Evolutionary conservation across 2,113 vertebrate species (phyloP).

Genomic region (Sceloporus tristichus): DNA sequence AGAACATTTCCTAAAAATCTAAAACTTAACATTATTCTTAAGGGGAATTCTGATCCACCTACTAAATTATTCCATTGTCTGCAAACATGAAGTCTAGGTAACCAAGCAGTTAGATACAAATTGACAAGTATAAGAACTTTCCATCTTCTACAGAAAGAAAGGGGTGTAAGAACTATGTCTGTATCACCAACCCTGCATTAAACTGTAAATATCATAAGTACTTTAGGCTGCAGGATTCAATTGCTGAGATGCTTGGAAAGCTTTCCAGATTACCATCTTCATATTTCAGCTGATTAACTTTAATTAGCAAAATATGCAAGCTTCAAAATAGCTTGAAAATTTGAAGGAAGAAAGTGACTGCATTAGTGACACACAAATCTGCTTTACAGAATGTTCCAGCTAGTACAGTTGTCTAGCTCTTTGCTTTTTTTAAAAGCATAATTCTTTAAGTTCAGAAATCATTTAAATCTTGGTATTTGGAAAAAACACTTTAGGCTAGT

Average conservation of each 20-base stretch:
- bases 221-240: neutral
- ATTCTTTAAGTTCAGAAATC: neutral
- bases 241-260: neutral
- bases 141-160: no score
- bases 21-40: no score
- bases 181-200: no score
- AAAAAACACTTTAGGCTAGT: constrained; percentile 23
- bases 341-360: neutral
- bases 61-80: no score
- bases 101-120: no score
- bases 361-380: neutral
- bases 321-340: neutral
- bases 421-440: neutral
- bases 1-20: no score
- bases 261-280: neutral
- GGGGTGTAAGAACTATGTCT: no score
- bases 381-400: neutral
- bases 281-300: neutral
- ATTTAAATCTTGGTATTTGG: constrained; percentile 3
- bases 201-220: neutral
- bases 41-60: no score
- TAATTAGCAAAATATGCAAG: neutral
- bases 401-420: neutral
- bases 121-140: no score
- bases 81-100: no score